These are phyloP conservation scores for Drosophila peninsularis DNA, from an alignment of 2,888 invertebrate genomes.

Conservation along the genomic window DNA sequence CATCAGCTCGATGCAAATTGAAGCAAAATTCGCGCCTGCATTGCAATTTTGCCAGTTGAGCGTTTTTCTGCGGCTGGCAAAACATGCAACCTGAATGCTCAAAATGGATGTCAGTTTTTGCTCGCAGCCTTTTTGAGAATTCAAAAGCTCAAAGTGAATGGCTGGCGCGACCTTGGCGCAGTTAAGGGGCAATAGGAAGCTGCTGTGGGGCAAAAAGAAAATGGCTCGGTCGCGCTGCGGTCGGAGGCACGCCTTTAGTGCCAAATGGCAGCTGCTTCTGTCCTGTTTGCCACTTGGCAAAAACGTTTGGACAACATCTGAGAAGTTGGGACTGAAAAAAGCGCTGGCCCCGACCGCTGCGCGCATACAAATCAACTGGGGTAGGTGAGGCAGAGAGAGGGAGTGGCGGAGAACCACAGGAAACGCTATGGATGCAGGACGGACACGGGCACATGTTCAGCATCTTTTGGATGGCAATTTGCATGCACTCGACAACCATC, in stretches of 20 bases:
- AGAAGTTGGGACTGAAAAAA: slow-evolving; percentile 32
- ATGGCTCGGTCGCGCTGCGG: slow-evolving; percentile 23
- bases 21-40: slow-evolving; percentile 46
- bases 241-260: slow-evolving; percentile 49
- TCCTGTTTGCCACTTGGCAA: slow-evolving; percentile 54
- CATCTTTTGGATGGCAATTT: slow-evolving; percentile 77
- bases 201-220: background rate
- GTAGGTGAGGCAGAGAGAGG: background rate
- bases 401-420: background rate
- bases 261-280: slow-evolving; percentile 61
- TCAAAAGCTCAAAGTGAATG: slow-evolving; percentile 80
- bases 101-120: slow-evolving; percentile 66
- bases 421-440: slow-evolving; percentile 13
- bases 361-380: slow-evolving; percentile 72
- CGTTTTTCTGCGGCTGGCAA: slow-evolving; percentile 30
- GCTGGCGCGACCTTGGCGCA: slow-evolving; percentile 66
- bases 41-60: slow-evolving; percentile 30
- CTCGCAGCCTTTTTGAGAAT: slow-evolving; percentile 70
- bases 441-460: slow-evolving; percentile 68
- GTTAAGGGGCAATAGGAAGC: slow-evolving; percentile 12
- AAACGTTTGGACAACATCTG: slow-evolving; percentile 74
- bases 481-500: slow-evolving; percentile 78
- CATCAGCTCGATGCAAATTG: slow-evolving; percentile 51
- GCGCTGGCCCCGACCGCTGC: slow-evolving; percentile 33
- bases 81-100: slow-evolving; percentile 51